Evolutionary conservation across 2,888 invertebrate species (phyloP).

Genomic region (Lysandra coridon): DNA sequence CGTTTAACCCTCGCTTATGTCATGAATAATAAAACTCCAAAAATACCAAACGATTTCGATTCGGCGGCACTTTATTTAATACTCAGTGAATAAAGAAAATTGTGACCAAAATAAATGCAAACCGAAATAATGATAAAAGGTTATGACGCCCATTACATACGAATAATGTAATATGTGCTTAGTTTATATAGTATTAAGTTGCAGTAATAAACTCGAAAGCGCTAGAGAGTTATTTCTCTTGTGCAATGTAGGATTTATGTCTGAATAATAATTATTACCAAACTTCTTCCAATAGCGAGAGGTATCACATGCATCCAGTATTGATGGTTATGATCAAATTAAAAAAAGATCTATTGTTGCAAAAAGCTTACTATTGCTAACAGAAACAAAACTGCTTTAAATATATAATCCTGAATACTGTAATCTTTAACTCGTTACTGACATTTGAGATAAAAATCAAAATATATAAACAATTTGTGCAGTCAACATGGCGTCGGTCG

Average conservation of each 20-base stretch:
- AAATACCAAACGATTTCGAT: slow-evolving; percentile 28
- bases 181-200: background rate
- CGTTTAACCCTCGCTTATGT: slow-evolving; percentile 33
- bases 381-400: background rate
- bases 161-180: background rate
- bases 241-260: background rate
- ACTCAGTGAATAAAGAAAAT: slow-evolving; percentile 22
- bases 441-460: slow-evolving; percentile 15
- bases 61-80: slow-evolving; percentile 17
- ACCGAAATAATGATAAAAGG: background rate
- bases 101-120: slow-evolving; percentile 18
- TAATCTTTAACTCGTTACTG: too few species aligned
- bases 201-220: background rate
- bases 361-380: background rate
- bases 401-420: background rate
- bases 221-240: slow-evolving; percentile 3
- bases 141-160: background rate
- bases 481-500: slow-evolving; percentile 43
- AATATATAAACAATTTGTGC: slow-evolving; percentile 23
- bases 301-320: background rate
- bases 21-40: slow-evolving; percentile 67
- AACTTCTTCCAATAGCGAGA: background rate
- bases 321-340: background rate
- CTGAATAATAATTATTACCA: background rate
- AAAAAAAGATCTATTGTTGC: background rate